phyloP scores from a whole-genome alignment of 2,797 vertebrate genomes.

The Xenentodon cancila region DNA sequence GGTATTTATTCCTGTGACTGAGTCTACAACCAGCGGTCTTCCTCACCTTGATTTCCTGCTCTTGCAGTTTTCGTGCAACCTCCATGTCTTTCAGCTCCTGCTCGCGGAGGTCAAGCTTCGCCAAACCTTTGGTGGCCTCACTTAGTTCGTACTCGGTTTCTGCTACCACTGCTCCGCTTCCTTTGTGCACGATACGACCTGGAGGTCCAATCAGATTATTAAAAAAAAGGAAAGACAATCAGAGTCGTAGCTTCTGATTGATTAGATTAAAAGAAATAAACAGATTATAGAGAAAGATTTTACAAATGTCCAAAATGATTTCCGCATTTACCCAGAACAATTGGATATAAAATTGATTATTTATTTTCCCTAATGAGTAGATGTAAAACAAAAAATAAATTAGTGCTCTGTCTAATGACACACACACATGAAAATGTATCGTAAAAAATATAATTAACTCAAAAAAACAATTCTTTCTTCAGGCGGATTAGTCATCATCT shows the following conservation, averaged over 20 bases:
- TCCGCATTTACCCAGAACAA: neutral
- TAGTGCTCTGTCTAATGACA: neutral
- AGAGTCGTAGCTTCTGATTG: neutral
- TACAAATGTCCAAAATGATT: no score
- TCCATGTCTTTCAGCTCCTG: slow-evolving; percentile 92
- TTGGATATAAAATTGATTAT: neutral
- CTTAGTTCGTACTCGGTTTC: slow-evolving; percentile 70
- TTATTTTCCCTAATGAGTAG: neutral
- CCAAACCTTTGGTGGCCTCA: slow-evolving; percentile 79
- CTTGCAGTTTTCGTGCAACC: slow-evolving; percentile 92
- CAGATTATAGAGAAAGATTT: no score
- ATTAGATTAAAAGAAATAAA: neutral
- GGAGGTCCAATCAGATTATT: slow-evolving; percentile 2
- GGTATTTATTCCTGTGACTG: neutral
- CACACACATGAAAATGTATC: neutral
- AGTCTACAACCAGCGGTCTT: no score
- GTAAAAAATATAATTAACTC: neutral
- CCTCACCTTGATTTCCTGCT: slow-evolving; percentile 91
- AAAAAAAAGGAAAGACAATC: neutral
- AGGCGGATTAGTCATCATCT: neutral
- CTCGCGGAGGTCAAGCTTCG: slow-evolving; percentile 74
- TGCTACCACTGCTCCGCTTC: slow-evolving; percentile 50
- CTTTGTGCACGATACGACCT: slow-evolving; percentile 80
- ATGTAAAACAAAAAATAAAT: neutral
- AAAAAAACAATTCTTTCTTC: neutral